Base-by-base conservation (phyloP, 2,888 invertebrate species). In the Scrobipalpa costella region DNA sequence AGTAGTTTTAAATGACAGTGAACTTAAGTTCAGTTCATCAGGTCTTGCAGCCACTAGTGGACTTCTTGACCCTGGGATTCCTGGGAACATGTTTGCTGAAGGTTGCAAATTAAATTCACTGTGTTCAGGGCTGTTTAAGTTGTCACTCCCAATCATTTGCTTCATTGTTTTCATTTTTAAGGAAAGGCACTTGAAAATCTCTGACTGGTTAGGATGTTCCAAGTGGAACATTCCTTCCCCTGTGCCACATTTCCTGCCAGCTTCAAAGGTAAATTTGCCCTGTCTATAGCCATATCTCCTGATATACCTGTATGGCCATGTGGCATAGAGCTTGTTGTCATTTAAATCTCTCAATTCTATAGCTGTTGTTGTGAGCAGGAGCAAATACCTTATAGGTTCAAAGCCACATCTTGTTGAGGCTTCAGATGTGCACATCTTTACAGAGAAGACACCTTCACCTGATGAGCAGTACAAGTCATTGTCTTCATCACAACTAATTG, bases 131-230 rank as follows among this genome's bases (percentile, higher is more conserved):
- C 93, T 93, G 71, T 92, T 92, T 9, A 93, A 76, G 69, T 93
- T 93, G 70, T 96, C 95, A 71, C 93, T 94, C n/a, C 93, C 94
- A 66, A 96, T 92, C 73, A 96, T 90, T 80, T 96, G 96, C 78
- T 96, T 96, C 96, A 97, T 97, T 0, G 94, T 95, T 78, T 96
- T 96, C 95, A 97, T 97, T 85, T 96, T 96, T 6, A 95, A 92
- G 9, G 95, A 95, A 72, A 97, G 92, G 77, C 96, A 96, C 68
- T 96, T 94, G 69, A 94, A 97, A 69, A 97, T 96, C 81, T 96
- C 96, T 71, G 96, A 95, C 68, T 96, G 96, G 80, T 96, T 96
- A 50, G 94, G 93, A 79, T 97, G 96, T 77, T 96, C 96, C 66
- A 97, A 84, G 64, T 94, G 95, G 74, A 97, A 97, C 5, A 94